Evolutionary conservation across 2,113 vertebrate species (phyloP).

Genomic region (Callithrix jacchus): DNA sequence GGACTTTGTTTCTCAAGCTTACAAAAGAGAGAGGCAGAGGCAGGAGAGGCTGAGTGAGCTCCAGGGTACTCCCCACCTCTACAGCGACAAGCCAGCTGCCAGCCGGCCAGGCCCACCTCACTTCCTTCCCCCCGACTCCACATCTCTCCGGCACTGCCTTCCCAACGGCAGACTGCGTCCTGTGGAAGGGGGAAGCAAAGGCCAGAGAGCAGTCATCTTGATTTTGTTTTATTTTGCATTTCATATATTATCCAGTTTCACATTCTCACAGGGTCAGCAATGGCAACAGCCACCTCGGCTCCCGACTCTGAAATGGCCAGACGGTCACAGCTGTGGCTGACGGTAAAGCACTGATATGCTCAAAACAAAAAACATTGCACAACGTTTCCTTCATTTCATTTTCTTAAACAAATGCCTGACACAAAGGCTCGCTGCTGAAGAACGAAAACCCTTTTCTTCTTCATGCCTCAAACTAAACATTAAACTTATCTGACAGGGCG

Average conservation of each 20-base stretch:
- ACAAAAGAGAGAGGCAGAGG: not conserved
- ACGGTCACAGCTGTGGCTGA: slow-evolving; percentile 76
- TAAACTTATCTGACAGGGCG: slow-evolving; percentile 86
- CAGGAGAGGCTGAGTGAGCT: not conserved
- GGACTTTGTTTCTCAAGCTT: not conserved
- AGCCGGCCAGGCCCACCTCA: not conserved
- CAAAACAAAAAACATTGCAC: slow-evolving; percentile 85
- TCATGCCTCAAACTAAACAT: slow-evolving; percentile 86
- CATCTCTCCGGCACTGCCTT: not conserved
- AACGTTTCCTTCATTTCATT: slow-evolving; percentile 75
- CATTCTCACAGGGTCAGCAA: slow-evolving; percentile 88
- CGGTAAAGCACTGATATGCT: slow-evolving; percentile 83
- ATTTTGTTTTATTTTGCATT: slow-evolving; percentile 80
- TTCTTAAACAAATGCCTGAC: slow-evolving; percentile 77
- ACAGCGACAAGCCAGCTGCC: not conserved
- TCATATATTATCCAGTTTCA: slow-evolving; percentile 90
- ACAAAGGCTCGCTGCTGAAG: slow-evolving; percentile 75
- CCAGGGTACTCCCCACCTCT: not conserved
- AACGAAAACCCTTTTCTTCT: slow-evolving; percentile 78
- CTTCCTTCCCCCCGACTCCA: not conserved
- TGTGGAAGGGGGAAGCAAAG: slow-evolving; percentile 12
- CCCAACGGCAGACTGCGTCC: not conserved
- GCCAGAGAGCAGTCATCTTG: slow-evolving; percentile 74
- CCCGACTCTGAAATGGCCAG: slow-evolving; percentile 80
- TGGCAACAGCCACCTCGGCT: slow-evolving; percentile 82